Evolutionary conservation across 2,888 invertebrate genomes (phyloP), one percentile per base, ranked within the genome.

Genomic region (Eutolmus rufibarbis): DNA sequence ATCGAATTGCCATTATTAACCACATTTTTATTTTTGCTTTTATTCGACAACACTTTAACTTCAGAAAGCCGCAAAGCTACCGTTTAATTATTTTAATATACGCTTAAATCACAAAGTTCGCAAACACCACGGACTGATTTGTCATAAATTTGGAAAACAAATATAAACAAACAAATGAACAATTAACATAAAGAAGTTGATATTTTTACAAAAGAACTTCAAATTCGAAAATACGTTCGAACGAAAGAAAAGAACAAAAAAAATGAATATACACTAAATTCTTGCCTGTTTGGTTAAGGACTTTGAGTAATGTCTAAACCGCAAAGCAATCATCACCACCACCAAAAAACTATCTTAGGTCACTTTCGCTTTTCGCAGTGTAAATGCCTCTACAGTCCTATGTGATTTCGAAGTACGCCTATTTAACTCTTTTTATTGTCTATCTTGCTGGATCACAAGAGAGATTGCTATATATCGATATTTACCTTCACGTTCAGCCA

Each of bases 401-500:
- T 78, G 87, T 81, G 86, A 82, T 87, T 88, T 86, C 87, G 74
- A 43, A 85, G 43, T 86, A 78, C 51, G 82, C 82, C 87, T 40
- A 34, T 87, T 88, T 56, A 81, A 37, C 76, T 85, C 37, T 23
- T 66, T 86, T 74, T 79, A 74, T 79, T 43, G 43, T 28, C 8
- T 28, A 19, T 14, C 23, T 28, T 46, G 23, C 46, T 23, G 40
- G 40, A 79, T 5, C 19, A 14, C 23, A 28, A 46, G 31, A 56
- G 12, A 40, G 7, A 19, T 46, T 82, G 28, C 5, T 82, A 56
- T 56, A 23, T 74, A 23, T 85, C 43, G 12, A 84, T 34, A 87
- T 51, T 87, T 94, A 97, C 97, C 97, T 96, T 96, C 96, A 93
- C 96, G 96, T 94, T 96, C 96, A 91, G 97, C 97, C 95, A 97